phyloP scores from a whole-genome alignment of 37 sponge, comb jelly and placozoan genomes.

The Trichoplax adhaerens region DNA sequence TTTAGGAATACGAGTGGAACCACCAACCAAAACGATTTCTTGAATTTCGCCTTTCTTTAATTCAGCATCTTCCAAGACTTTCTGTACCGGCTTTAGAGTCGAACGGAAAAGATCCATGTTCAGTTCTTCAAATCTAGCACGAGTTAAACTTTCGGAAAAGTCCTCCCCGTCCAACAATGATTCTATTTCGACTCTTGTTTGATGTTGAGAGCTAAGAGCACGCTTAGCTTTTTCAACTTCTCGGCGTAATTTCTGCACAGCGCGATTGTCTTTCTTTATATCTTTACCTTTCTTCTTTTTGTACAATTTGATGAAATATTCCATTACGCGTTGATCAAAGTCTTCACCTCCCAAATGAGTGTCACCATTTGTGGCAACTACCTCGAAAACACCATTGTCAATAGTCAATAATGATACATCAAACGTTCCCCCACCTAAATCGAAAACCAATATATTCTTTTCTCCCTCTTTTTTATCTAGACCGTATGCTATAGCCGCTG shows the following conservation, averaged over 20 bases:
- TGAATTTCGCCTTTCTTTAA: slow-evolving; percentile 73
- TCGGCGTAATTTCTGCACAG: slow-evolving; percentile 93
- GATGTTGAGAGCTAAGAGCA: slow-evolving; percentile 83
- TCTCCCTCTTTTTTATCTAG: slow-evolving; percentile 96
- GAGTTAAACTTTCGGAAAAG: slow-evolving; percentile 96
- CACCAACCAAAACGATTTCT: slow-evolving; percentile 95
- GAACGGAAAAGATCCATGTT: slow-evolving; percentile 93
- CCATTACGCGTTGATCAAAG: slow-evolving; percentile 98
- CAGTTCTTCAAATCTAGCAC: slow-evolving; percentile 96
- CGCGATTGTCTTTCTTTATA: slow-evolving; percentile 77
- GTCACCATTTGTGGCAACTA: slow-evolving; percentile 97
- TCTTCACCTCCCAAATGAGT: slow-evolving; percentile 99
- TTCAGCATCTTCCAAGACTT: slow-evolving; percentile 82
- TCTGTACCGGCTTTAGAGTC: slow-evolving; percentile 85
- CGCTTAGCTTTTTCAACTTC: slow-evolving; percentile 99
- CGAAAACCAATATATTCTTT: slow-evolving; percentile 95
- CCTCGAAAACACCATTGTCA: slow-evolving; percentile 98
- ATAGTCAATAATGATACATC: slow-evolving; percentile 96
- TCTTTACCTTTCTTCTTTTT: slow-evolving; percentile 99
- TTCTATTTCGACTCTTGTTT: slow-evolving; percentile 85
- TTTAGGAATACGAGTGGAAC: slow-evolving; percentile 96
- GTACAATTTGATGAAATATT: slow-evolving; percentile 98
- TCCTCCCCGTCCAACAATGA: slow-evolving; percentile 95
- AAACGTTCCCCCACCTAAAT: slow-evolving; percentile 96
- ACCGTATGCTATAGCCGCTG: slow-evolving; percentile 99